Percentiles rank a stretch among this genome's conserved stretches.
Conservation (phyloP, 37 sponge, comb jelly and placozoan genomes). For the Corticium candelabrum region DNA sequence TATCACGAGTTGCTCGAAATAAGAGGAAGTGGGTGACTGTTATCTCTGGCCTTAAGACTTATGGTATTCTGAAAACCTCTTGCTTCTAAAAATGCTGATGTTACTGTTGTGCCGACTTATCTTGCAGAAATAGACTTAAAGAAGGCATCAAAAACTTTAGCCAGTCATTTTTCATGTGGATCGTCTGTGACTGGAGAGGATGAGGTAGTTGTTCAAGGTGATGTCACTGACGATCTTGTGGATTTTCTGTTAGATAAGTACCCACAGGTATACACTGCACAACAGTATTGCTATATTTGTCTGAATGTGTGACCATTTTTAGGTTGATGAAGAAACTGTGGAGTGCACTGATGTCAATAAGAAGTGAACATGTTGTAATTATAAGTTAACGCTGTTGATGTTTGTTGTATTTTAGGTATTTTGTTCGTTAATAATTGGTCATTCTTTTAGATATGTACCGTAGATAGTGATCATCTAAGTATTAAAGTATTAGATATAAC, state of each 20-base stretch:
- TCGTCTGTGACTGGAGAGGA: slow-evolving; percentile 96
- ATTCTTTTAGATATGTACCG: too few relatives aligned
- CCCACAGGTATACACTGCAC: slow-evolving; percentile 94
- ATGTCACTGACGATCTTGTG: slow-evolving; percentile 59
- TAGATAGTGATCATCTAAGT: too few relatives aligned
- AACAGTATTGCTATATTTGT: too few relatives aligned
- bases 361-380: too few relatives aligned
- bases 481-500: too few relatives aligned
- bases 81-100: background rate
- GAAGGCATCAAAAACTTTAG: slow-evolving; percentile 78
- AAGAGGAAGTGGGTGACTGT: slow-evolving; percentile 93
- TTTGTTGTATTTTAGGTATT: too few relatives aligned
- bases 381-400: too few relatives aligned
- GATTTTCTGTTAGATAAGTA: slow-evolving; percentile 68
- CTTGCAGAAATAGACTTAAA: slow-evolving; percentile 75
- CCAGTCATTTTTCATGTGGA: slow-evolving; percentile 89
- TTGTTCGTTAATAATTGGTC: too few relatives aligned
- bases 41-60: slow-evolving; percentile 79
- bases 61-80: slow-evolving; percentile 31
- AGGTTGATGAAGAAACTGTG: too few relatives aligned
- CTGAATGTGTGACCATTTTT: too few relatives aligned
- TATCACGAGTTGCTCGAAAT: slow-evolving; percentile 37
- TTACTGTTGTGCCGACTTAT: background rate
- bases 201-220: slow-evolving; percentile 93
- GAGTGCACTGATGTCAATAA: too few relatives aligned